Base-by-base conservation (phyloP, 2,888 invertebrate genomes). In the Brachyptera risi region DNA sequence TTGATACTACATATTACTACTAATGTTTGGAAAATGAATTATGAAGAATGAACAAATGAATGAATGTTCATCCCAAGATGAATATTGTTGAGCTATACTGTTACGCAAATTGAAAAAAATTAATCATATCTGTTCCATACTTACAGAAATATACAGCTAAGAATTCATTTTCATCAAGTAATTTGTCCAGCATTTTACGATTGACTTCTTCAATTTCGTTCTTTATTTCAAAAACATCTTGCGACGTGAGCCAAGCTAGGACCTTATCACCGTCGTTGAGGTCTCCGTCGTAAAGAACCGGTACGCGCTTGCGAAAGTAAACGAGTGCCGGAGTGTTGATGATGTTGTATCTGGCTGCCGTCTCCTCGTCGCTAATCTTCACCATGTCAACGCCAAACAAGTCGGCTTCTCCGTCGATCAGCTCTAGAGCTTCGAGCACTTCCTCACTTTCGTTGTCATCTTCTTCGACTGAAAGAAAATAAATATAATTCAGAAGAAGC, bases 201-300 rank as follows among this genome's bases (percentile, higher is more conserved):
- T 96, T 96, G 7, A 97, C 96, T 74, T 96, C 96, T 74, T 96
- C 96, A 71, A 96, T 96, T 82, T 95, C 95, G 72, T 94, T 95
- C 79, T 93, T 94, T 58, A 95, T 88, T 77, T 95, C 94, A 77
- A 95, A 94, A 58, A 94, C 92, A 73, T 95, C 95, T 72, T 95
- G 94, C 51, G 93, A 93, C 24, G 95, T 95, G 42, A 95, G 77
- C 95, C 95, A 95, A 65, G 87, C 84, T 3, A 95, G 78, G 21
- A 95, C 84, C 72, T 86, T 87, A 57, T 92, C 92, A 37, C 90
- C 90, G 74, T 95, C 93, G 65, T 85, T 87, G 37, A 95, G 76
- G 72, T 95, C 95, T 3, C 95, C 93, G 69, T 95, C 95, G 72
- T 92, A 95, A 3, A 92, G 79, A 75, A 93, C 85, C 0, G 94